Evolutionary conservation across 2,888 invertebrate genomes (phyloP), one percentile per base, ranked within the genome.

Genomic region (Ochropacha duplaris): DNA sequence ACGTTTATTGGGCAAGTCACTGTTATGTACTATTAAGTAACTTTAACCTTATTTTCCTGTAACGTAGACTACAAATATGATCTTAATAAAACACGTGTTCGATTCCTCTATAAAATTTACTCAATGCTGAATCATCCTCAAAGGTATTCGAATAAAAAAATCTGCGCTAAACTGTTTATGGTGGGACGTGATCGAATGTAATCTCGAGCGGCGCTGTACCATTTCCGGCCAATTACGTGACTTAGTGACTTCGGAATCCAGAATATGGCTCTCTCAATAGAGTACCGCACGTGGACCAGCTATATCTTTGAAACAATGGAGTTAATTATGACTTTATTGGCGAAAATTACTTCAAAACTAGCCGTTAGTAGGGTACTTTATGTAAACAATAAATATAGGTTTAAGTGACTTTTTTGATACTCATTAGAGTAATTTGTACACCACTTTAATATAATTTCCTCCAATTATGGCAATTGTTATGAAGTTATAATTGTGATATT

Each of bases 171-270:
- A 84, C 86, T 81, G 85, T 85, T 86, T 86, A 87, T 81, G 74
- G 63, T 69, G 69, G 74, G 60, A 86, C 85, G 86, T 85, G 86
- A 86, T 85, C 84, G 85, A 83, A 83, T 78, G 84, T 83, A 83
- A 85, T 86, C 83, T 78, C 74, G 76, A 73, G 67, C 74, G 78
- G 78, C 78, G 79, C 79, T 81, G 80, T 81, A 76, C 85, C 81
- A 84, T 84, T 86, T 87, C 85, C 86, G 79, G 69, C 72, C 86
- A 86, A 87, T 87, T 84, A 86, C 86, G 84, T 84, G 85, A 82
- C 83, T 83, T 82, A 79, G 80, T 65, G 81, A 81, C 74, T 78
- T 66, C 71, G 65, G 64, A 66, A 73, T 77, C 74, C 71, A 74
- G 76, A 76, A 72, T 72, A 78, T 72, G 71, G 70, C 60, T 71